Evolutionary conservation across 92 coral and sea anemone genomes (phyloP).

Genomic region (Nematostella vectensis): DNA sequence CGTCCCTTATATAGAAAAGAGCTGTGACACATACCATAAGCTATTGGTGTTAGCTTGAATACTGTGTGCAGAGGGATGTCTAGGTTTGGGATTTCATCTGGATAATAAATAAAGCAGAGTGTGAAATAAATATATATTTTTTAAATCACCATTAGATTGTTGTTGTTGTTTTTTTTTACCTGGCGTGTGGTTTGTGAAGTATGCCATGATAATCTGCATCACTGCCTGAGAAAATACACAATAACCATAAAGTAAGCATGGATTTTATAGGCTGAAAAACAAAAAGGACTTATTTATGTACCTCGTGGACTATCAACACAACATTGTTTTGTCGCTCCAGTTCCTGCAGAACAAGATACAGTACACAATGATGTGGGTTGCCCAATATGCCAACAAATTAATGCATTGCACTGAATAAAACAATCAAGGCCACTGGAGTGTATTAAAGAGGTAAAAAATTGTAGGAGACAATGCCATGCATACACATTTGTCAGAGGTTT

Average conservation of each 20-base stretch:
- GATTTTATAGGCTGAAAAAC: not conserved
- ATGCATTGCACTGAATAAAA: too few species aligned
- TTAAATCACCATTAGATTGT: not conserved
- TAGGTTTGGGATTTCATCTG: conserved; percentile 75
- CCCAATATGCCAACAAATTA: not conserved
- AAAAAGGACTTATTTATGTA: not conserved
- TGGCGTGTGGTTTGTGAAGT: conserved; percentile 79
- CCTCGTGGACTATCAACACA: conserved; percentile 84
- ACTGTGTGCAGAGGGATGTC: conserved; percentile 90
- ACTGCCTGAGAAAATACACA: conserved; percentile 48
- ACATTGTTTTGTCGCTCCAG: conserved; percentile 84
- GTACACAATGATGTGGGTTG: not conserved
- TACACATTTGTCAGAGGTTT: too few species aligned
- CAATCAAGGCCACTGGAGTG: too few species aligned
- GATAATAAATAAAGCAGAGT: conserved; percentile 6
- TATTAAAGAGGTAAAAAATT: too few species aligned
- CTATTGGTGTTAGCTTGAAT: conserved; percentile 93
- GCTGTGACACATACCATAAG: conserved; percentile 94
- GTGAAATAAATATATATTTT: too few species aligned
- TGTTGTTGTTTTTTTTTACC: conserved; percentile 50
- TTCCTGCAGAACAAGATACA: conserved; percentile 45
- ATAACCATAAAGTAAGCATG: not conserved
- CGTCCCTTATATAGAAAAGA: too few species aligned
- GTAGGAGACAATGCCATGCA: too few species aligned
- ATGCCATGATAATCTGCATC: conserved; percentile 87